Evolutionary conservation across 2,888 invertebrate genomes (phyloP).

Genomic region (Monoplex corrugatus): DNA sequence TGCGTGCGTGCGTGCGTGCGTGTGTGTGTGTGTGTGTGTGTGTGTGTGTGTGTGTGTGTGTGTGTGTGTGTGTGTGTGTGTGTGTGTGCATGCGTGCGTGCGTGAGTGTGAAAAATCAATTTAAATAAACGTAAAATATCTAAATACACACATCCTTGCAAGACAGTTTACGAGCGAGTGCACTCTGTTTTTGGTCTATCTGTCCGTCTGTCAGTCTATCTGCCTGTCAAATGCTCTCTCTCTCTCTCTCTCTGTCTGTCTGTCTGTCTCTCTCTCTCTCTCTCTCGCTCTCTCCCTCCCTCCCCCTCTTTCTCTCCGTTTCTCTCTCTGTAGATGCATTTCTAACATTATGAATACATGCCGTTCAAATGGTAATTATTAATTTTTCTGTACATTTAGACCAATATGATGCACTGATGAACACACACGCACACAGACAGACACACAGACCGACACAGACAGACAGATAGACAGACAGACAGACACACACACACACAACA

Average conservation of each 20-base stretch:
- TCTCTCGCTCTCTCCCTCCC: not conserved
- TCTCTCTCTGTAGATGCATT: no score
- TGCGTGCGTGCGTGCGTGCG: slow-evolving; percentile 8
- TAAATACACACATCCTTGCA: no score
- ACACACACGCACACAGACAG: not conserved
- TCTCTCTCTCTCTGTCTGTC: not conserved
- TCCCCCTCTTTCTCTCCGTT: not conserved
- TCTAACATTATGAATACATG: no score
- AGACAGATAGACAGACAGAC: not conserved
- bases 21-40: slow-evolving; percentile 10
- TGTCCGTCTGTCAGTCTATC: no score
- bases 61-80: not conserved
- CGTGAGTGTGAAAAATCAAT: not conserved
- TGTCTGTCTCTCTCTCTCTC: no score
- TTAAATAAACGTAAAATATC: not conserved
- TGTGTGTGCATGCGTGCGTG: not conserved
- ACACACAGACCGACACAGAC: not conserved
- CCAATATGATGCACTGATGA: no score
- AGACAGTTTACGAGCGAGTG: no score
- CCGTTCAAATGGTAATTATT: no score
- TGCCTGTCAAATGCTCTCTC: no score
- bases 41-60: not conserved
- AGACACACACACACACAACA: not conserved
- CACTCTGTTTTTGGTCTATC: no score
- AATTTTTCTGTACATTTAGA: no score